Percentiles rank a stretch among this genome's conserved stretches.
phyloP scores from a whole-genome alignment of 2,888 invertebrate genomes.

The Microplitis deprimator region DNA sequence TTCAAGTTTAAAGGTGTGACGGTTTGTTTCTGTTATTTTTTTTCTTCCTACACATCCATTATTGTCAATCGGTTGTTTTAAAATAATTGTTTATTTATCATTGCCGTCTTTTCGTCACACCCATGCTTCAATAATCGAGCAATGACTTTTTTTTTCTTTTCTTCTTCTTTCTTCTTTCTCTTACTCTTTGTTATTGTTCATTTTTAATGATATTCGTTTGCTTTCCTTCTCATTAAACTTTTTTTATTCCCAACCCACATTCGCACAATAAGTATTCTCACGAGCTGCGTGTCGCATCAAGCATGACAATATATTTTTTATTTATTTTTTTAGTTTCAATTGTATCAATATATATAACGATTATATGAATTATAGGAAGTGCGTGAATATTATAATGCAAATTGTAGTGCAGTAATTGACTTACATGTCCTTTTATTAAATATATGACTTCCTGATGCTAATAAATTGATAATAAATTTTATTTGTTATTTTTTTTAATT shows the following conservation, averaged over 20 bases:
- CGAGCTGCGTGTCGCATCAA: not conserved
- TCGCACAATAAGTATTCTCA: not conserved
- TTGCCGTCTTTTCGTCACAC: conserved; percentile 2
- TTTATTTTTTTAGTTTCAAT: not conserved
- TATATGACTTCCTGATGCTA: not conserved
- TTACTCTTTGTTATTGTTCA: not conserved
- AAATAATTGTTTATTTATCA: not conserved
- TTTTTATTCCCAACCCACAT: not conserved
- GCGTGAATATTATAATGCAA: not conserved
- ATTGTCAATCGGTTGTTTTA: not conserved
- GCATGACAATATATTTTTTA: not conserved
- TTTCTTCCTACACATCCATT: not conserved
- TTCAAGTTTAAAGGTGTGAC: conserved; percentile 20
- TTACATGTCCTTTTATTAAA: not conserved
- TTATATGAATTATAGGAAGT: not conserved
- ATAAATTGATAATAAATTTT: not conserved
- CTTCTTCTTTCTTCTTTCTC: not conserved
- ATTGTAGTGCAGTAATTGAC: not conserved
- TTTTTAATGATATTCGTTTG: not conserved
- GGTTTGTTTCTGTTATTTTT: not conserved
- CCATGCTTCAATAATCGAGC: conserved; percentile 38
- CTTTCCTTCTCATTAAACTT: not conserved
- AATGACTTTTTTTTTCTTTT: conserved; percentile 15
- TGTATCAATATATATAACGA: not conserved
- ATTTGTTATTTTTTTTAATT: not conserved